Evolutionary conservation across 1,140 invertebrate species (phyloP).

Genomic region (Branchinecta lynchi): DNA sequence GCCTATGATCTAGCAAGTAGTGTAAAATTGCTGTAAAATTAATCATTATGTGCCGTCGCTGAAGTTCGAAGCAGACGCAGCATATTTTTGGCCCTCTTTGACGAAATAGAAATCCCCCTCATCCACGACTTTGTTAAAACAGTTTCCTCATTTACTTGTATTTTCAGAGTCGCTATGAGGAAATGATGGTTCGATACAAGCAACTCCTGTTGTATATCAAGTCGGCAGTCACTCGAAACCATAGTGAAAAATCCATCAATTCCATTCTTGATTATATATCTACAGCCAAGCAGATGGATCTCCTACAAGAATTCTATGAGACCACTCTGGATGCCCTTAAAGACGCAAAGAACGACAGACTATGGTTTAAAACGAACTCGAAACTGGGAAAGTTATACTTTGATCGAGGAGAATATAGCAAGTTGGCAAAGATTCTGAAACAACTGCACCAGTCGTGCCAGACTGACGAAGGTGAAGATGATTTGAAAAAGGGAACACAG

Average conservation of each 20-base stretch:
- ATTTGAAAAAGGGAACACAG: slow-evolving; percentile 96
- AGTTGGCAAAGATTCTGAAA: slow-evolving; percentile 90
- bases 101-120: too few species aligned
- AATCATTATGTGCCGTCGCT: too few species aligned
- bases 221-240: slow-evolving; percentile 95
- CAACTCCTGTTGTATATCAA: slow-evolving; percentile 95
- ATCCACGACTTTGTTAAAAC: too few species aligned
- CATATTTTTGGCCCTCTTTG: too few species aligned
- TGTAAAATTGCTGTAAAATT: too few species aligned
- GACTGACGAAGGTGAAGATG: slow-evolving; percentile 98
- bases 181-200: slow-evolving; percentile 96
- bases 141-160: slow-evolving; percentile 23
- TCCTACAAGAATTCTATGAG: slow-evolving; percentile 99
- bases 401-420: slow-evolving; percentile 85
- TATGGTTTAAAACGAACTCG: slow-evolving; percentile 99
- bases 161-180: slow-evolving; percentile 70
- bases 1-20: too few species aligned
- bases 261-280: slow-evolving; percentile 99
- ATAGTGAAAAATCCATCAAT: slow-evolving; percentile 99
- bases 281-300: slow-evolving; percentile 97
- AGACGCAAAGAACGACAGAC: slow-evolving; percentile 95
- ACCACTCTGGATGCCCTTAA: slow-evolving; percentile 94
- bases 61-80: too few species aligned
- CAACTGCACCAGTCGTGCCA: slow-evolving; percentile 94
- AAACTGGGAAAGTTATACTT: slow-evolving; percentile 98